Conservation (phyloP, 1,140 invertebrate species). For the Brachionus calyciflorus region DNA sequence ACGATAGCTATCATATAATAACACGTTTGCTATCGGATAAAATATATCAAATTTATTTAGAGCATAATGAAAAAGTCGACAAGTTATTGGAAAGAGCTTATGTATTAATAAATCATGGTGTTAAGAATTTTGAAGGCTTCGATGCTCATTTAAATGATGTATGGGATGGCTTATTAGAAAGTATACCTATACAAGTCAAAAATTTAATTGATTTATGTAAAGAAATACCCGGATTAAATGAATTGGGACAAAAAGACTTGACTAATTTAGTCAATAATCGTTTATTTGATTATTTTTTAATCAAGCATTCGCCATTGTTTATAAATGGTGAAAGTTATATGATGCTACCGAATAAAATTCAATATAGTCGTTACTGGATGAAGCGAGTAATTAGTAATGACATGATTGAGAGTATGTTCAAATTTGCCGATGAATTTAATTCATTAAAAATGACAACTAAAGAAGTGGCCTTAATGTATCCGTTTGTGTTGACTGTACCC, state of each 20-base stretch:
- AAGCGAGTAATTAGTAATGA: background rate
- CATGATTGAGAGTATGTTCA: conserved; percentile 29
- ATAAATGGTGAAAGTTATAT: conserved; percentile 24
- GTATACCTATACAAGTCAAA: conserved; percentile 19
- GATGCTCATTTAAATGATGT: conserved; percentile 8
- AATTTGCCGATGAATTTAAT: conserved; percentile 34
- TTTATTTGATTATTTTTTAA: conserved; percentile 39
- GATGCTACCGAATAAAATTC: conserved; percentile 24
- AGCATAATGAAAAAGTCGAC: background rate
- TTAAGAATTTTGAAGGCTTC: background rate
- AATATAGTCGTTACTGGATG: conserved; percentile 36
- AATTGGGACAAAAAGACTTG: background rate
- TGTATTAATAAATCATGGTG: background rate
- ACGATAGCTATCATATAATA: conserved; percentile 18
- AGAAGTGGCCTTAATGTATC: conserved; percentile 35
- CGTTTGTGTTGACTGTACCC: background rate
- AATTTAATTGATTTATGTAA: background rate
- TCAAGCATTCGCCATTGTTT: conserved; percentile 27
- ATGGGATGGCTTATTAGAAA: conserved; percentile 24
- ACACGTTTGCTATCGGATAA: background rate
- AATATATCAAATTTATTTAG: conserved; percentile 7
- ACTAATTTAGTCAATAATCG: conserved; percentile 43
- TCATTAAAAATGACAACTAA: conserved; percentile 22
- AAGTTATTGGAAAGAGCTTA: background rate
- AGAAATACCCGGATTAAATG: conserved; percentile 36